These are phyloP conservation scores for Balearica regulorum DNA, from an alignment of 2,797 vertebrate species.

Conservation along the genomic window DNA sequence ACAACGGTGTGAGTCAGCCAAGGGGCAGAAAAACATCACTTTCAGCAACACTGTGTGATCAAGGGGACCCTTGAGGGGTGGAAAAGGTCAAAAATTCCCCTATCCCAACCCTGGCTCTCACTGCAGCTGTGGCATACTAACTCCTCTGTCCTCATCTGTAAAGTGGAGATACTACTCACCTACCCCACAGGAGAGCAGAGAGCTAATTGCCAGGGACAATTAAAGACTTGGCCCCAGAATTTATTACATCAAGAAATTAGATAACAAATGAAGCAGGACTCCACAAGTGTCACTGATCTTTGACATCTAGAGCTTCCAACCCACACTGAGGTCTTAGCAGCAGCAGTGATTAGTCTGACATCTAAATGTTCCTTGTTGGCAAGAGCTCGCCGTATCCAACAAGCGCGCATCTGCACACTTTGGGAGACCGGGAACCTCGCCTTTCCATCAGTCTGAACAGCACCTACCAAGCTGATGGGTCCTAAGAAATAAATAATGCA, in stretches of 20 bases:
- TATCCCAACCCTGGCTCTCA: not conserved
- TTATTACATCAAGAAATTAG: conserved; percentile 6
- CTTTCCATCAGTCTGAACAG: not conserved
- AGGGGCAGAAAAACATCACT: conserved; percentile 50
- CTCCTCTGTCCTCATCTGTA: not conserved
- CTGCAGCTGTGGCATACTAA: conserved; percentile 12
- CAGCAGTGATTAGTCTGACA: conserved; percentile 4
- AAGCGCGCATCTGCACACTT: not conserved
- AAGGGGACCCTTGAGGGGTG: conserved; percentile 31
- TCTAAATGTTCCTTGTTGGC: not conserved
- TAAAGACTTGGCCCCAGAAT: not conserved
- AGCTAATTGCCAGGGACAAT: conserved; percentile 3
- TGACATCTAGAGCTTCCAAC: conserved; percentile 17
- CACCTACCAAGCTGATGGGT: not conserved
- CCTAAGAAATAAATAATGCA: not conserved
- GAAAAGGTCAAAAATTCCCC: conserved; percentile 47
- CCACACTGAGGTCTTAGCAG: not conserved
- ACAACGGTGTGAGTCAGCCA: conserved; percentile 33
- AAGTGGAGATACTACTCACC: not conserved
- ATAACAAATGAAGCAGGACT: not conserved
- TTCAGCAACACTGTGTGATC: conserved; percentile 5
- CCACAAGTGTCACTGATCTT: conserved; percentile 19
- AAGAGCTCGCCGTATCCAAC: not conserved
- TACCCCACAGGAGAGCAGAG: not conserved
- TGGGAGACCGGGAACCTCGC: not conserved